phyloP scores from a whole-genome alignment of 2,888 invertebrate genomes.

The Pecten maximus region DNA sequence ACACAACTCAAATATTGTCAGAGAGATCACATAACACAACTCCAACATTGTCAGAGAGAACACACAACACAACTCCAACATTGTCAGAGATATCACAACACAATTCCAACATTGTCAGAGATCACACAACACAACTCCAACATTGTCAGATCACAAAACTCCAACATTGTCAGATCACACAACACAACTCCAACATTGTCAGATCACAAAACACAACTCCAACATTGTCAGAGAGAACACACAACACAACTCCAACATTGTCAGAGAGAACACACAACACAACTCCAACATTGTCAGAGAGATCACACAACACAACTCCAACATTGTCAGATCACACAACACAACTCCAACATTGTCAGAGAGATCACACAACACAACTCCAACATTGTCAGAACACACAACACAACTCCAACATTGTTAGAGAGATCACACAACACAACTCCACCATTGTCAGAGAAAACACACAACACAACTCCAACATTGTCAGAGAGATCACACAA shows the following conservation, averaged over 20 bases:
- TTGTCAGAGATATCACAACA: not conserved
- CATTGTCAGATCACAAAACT: not conserved
- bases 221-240: not conserved
- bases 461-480: not conserved
- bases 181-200: too few relatives aligned
- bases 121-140: too few relatives aligned
- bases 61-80: not conserved
- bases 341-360: not conserved
- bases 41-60: not conserved
- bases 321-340: not conserved
- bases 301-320: not conserved
- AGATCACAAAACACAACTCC: not conserved
- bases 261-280: not conserved
- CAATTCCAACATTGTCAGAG: not conserved
- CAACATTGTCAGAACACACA: not conserved
- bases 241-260: not conserved
- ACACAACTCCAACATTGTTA: not conserved
- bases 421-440: not conserved
- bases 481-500: not conserved
- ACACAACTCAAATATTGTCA: not conserved
- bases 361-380: not conserved
- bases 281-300: too few relatives aligned
- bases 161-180: too few relatives aligned
- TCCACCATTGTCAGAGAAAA: not conserved
- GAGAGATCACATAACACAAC: not conserved